Evolutionary conservation across 1,140 invertebrate genomes (phyloP), one percentile per base, ranked within the genome.

Genomic region (Sesamia nonagrioides): DNA sequence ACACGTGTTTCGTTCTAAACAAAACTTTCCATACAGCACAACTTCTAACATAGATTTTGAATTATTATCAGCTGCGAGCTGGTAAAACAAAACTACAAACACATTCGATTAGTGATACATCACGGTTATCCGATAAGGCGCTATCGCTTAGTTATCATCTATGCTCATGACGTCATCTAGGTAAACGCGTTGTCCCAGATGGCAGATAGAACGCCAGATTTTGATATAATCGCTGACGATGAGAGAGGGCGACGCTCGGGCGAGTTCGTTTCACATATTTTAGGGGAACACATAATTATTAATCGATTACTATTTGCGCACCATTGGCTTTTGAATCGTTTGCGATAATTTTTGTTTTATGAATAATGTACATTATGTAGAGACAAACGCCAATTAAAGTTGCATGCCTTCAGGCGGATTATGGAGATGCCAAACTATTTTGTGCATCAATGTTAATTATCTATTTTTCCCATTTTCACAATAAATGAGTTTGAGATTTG

Each of bases 41-140:
- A 15, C 5, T 40, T 6, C 42, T 3, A 58, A 35, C 21, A 75
- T 48, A 63, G 27, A 75, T 42, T 63, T n/a, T 7, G 35, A 27
- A 75, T 77, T 63, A 56, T 80, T 21, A 63, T 74, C 63, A 58
- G 72, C 17, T 56, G 76, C 66, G 66, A 42, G 82, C 81, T 78
- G 69, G 74, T 82, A 80, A 85, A 88, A 84, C 84, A 91, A 82
- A 84, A 84, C 74, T 84, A 85, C 85, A 85, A 88, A 89, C 84
- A 85, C 80, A 82, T 87, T 89, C 89, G 91, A 92, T 92, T 92
- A 92, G 89, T 78, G 86, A 83, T 84, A 88, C 89, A 92, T 92
- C 89, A 92, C 79, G 17, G 68, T 77, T 88, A 90, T 88, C 87
- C 82, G 87, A 90, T 91, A 91, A 75, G n/a, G 33, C 9, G 68